phyloP scores from a whole-genome alignment of 1,140 invertebrate species.

The Aphaenogaster floridana region DNA sequence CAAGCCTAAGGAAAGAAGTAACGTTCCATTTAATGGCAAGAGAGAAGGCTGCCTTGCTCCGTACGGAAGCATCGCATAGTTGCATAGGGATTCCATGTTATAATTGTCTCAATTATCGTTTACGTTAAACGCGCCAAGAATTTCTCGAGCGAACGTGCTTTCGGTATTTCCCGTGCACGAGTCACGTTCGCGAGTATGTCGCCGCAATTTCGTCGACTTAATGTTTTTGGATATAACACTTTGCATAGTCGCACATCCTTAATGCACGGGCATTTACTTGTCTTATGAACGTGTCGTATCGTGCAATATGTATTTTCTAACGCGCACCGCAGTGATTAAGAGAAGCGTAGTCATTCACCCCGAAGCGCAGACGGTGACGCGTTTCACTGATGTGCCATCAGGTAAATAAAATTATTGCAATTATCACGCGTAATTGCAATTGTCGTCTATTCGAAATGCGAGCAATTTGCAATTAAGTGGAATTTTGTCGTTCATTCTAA shows the following conservation, averaged over 20 bases:
- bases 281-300: neutral
- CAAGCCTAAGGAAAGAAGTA: neutral
- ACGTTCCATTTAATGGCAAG: neutral
- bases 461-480: constrained; percentile 5
- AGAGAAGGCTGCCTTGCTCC: neutral
- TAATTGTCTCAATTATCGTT: constrained; percentile 48
- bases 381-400: neutral
- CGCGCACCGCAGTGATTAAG: neutral
- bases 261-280: neutral
- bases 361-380: neutral
- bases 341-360: neutral
- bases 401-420: neutral
- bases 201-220: constrained; percentile 32
- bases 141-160: constrained; percentile 9
- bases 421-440: neutral
- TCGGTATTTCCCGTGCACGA: neutral
- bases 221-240: constrained; percentile 1
- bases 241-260: neutral
- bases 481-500: neutral
- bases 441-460: neutral
- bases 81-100: constrained; percentile 7
- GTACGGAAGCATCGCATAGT: neutral
- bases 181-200: constrained; percentile 40
- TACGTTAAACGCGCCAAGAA: constrained; percentile 37
- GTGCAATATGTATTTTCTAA: neutral